Percentiles rank a stretch among this genome's conserved stretches.
These are phyloP conservation scores for Spodoptera picta DNA, from an alignment of 2,888 invertebrate genomes.

Conservation along the genomic window DNA sequence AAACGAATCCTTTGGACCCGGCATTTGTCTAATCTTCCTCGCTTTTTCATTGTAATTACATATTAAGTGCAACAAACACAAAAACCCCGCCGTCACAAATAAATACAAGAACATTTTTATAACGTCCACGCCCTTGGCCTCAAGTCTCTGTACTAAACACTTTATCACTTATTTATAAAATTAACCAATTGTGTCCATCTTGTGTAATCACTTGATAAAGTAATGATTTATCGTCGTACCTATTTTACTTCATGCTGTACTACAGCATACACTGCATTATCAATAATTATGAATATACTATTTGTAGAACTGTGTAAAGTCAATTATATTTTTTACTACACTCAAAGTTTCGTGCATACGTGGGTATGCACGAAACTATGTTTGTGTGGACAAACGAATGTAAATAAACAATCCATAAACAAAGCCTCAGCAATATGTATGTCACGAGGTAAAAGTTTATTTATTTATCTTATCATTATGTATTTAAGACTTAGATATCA, in stretches of 20 bases:
- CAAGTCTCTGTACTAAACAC: conserved; percentile 20
- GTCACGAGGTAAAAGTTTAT: no score
- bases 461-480: no score
- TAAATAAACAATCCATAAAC: no score
- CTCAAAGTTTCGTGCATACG: no score
- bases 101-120: conserved; percentile 59
- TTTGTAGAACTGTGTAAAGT: no score
- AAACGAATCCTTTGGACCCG: conserved; percentile 63
- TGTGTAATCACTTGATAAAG: conserved; percentile 10
- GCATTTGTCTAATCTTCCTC: conserved; percentile 62
- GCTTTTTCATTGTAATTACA: conserved; percentile 66
- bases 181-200: not conserved
- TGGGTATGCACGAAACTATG: no score
- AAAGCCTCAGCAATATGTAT: no score
- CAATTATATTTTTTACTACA: no score
- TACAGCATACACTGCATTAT: no score
- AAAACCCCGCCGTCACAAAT: conserved; percentile 40
- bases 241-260: not conserved
- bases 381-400: no score
- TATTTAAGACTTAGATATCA: no score
- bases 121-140: conserved; percentile 13
- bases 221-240: not conserved
- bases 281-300: no score
- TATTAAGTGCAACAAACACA: conserved; percentile 60
- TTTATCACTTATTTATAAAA: conserved; percentile 5